Evolutionary conservation across 2,113 vertebrate species (phyloP), one percentile per base, ranked within the genome.

Genomic region (Anhinga anhinga): DNA sequence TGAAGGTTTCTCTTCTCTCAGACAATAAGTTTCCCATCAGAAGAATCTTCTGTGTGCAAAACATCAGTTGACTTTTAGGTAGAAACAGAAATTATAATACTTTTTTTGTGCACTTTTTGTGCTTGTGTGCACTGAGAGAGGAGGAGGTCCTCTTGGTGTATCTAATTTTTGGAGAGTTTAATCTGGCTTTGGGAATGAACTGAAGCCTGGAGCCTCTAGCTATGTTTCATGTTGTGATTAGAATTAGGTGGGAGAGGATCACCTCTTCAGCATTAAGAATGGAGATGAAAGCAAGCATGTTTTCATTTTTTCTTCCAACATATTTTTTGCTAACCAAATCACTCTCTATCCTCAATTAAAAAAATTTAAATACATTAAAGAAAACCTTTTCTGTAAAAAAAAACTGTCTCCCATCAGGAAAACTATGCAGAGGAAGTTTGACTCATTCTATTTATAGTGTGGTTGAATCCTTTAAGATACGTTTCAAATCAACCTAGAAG

Each of bases 301-400:
- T 92, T 93, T 70, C 13, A 40, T 80, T 77, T 93, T 79, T 83
- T 9, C 8, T 82, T 76, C 29, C 65, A 76, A 90, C 16, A 3
- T 44, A 30, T 19, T 50, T 90, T 91, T 88, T 91, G 25, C 52
- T 86, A 91, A 86, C 7, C 91, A 88, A 84, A 91, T 91, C 10
- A 55, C 3, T 78, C 42, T 42, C 55, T 62, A 83, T 67, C 36
- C 77, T 73, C 0, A 29, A 73, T 80, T 42, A 0, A 3, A 40
- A 49, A 90, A 81, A 95, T n/a, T n/a, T 40, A 86, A 92, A 90
- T 80, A 53, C 21, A 81, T 87, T 90, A 77, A 88, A 83, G 82
- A 88, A 88, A 77, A 81, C 49, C 0, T 62, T 62, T 88, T 88
- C 19, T 56, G 7, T n/a, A 27, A 52, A 65, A 53, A 74, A 36